phyloP scores from a whole-genome alignment of 2,888 invertebrate genomes.

The Perizoma affinitatum region DNA sequence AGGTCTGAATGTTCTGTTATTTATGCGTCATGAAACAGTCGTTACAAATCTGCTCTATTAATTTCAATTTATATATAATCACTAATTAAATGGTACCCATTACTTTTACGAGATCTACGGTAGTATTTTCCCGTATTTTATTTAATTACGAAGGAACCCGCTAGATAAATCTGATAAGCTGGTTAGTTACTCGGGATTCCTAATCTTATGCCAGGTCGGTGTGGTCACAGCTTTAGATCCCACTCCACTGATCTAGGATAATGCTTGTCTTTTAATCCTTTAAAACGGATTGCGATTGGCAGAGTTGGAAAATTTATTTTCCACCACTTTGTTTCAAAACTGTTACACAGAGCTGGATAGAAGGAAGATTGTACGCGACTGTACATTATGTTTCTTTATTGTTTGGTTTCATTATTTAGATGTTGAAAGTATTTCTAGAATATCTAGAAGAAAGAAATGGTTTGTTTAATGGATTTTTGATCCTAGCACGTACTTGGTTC shows the following conservation, averaged over 20 bases:
- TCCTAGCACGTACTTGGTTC: no score
- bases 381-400: slow-evolving; percentile 11
- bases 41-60: no score
- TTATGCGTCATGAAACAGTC: no score
- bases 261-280: slow-evolving; percentile 37
- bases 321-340: slow-evolving; percentile 19
- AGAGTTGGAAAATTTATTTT: slow-evolving; percentile 25
- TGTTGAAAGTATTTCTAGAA: slow-evolving; percentile 2
- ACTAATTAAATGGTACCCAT: no score
- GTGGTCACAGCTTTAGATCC: slow-evolving; percentile 33
- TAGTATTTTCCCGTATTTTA: not conserved
- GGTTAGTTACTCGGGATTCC: slow-evolving; percentile 20
- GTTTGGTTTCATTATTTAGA: slow-evolving; percentile 12
- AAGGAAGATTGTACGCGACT: slow-evolving; percentile 6
- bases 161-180: slow-evolving; percentile 11
- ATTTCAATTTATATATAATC: no score
- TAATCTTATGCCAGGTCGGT: slow-evolving; percentile 36
- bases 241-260: slow-evolving; percentile 36
- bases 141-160: slow-evolving; percentile 6
- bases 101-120: no score
- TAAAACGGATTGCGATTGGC: slow-evolving; percentile 36
- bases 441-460: not conserved
- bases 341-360: slow-evolving; percentile 1
- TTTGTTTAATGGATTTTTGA: not conserved
- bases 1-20: no score